phyloP scores from a whole-genome alignment of 2,113 vertebrate genomes.

The Scomber colias region DNA sequence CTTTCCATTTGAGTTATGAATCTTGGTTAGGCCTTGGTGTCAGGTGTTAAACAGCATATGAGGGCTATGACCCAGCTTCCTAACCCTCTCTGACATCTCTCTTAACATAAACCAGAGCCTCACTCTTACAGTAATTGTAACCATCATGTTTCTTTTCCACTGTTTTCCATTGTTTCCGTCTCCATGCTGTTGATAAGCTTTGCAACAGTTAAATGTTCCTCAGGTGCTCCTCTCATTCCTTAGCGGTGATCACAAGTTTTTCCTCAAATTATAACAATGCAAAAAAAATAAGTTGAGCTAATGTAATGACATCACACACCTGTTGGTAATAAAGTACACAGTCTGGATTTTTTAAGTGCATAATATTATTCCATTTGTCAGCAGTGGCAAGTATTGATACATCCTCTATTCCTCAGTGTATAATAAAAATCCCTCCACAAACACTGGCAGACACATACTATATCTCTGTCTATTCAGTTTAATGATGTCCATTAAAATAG shows the following conservation, averaged over 20 bases:
- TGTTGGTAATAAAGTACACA: conserved; percentile 36
- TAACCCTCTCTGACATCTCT: conserved; percentile 69
- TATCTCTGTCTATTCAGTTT: conserved; percentile 47
- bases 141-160: conserved; percentile 42
- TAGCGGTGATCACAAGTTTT: conserved; percentile 20
- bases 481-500: conserved; percentile 60
- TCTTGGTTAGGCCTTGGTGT: conserved; percentile 52
- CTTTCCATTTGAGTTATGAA: conserved; percentile 47
- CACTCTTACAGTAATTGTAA: conserved; percentile 69
- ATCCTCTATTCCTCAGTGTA: conserved; percentile 40
- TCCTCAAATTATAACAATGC: conserved; percentile 20
- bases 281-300: background rate
- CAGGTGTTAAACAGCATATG: conserved; percentile 71
- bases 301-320: conserved; percentile 43
- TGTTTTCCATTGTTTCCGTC: conserved; percentile 50
- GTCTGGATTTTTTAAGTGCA: conserved; percentile 30
- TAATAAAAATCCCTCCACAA: conserved; percentile 42
- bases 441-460: conserved; percentile 17
- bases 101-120: conserved; percentile 65
- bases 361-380: conserved; percentile 29
- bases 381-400: conserved; percentile 47
- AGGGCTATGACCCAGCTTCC: conserved; percentile 66
- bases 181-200: conserved; percentile 45
- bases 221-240: conserved; percentile 13
- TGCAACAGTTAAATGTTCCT: conserved; percentile 22